A percentile compares a stretch with the other conserved stretches of the same genome.
These are phyloP conservation scores for Branchipolynoe longqiensis DNA, from an alignment of 2,888 invertebrate genomes.

Conservation along the genomic window DNA sequence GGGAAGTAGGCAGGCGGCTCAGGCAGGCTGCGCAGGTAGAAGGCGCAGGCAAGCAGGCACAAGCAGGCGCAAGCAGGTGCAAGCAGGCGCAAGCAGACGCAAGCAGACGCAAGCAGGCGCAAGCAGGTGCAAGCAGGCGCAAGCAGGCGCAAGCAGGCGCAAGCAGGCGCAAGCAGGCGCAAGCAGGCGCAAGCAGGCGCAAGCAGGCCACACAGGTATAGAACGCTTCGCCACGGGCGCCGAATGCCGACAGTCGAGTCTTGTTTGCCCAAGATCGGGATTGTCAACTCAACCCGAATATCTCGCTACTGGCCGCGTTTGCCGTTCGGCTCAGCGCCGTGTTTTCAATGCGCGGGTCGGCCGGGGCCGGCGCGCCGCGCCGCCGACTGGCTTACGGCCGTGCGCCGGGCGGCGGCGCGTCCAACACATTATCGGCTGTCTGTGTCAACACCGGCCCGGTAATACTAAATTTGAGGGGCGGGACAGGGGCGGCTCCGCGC, in stretches of 20 bases:
- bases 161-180: no score
- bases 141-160: no score
- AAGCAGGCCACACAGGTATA: no score
- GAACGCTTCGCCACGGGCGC: not conserved
- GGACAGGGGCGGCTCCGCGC: conserved; percentile 33
- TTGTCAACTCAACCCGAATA: conserved; percentile 29
- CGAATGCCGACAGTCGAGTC: not conserved
- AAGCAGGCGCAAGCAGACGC: no score
- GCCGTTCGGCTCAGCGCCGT: conserved; percentile 35
- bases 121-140: no score
- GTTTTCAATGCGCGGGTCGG: conserved; percentile 38
- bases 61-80: no score
- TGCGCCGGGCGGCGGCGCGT: conserved; percentile 7
- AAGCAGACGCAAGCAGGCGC: no score
- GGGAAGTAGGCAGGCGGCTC: conserved; percentile 26
- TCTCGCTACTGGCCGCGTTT: conserved; percentile 36
- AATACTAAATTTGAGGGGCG: conserved; percentile 49
- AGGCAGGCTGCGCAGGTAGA: no score
- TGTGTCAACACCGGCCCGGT: conserved; percentile 31
- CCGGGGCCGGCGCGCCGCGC: conserved; percentile 29
- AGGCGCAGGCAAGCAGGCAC: no score
- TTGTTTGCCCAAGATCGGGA: conserved; percentile 17
- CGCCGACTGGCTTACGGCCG: conserved; percentile 13
- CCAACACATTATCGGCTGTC: conserved; percentile 54
- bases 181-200: no score